A percentile compares a stretch with the other conserved stretches of the same genome.
Evolutionary conservation across 2,888 invertebrate species (phyloP).

Genomic region (Tuberolachnus salignus): DNA sequence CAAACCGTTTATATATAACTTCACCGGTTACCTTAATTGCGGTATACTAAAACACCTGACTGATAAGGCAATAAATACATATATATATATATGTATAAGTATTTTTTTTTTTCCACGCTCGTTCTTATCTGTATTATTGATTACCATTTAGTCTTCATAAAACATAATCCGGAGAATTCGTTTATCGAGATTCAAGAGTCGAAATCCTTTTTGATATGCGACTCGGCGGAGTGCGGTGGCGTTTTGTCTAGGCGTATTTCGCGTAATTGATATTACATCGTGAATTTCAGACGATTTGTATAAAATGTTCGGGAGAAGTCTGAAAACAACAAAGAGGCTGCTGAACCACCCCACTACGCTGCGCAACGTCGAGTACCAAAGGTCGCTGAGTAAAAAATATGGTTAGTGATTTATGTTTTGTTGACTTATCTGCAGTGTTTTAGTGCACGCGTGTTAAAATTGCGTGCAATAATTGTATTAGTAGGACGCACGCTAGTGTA

Average conservation of each 20-base stretch:
- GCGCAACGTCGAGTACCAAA: slow-evolving; percentile 37
- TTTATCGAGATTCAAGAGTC: background rate
- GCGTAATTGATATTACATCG: background rate
- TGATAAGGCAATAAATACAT: slow-evolving; percentile 14
- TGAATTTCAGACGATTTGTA: background rate
- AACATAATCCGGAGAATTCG: background rate
- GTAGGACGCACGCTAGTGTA: background rate
- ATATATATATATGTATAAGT: too few relatives aligned
- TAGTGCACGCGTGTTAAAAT: background rate
- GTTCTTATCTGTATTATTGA: slow-evolving; percentile 46
- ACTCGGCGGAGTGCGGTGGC: slow-evolving; percentile 28
- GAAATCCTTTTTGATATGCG: slow-evolving; percentile 6
- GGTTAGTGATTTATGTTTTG: slow-evolving; percentile 42
- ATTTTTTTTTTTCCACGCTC: background rate
- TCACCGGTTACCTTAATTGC: background rate
- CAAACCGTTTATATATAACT: background rate
- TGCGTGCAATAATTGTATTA: background rate
- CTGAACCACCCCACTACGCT: slow-evolving; percentile 38
- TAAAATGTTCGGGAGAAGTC: slow-evolving; percentile 38
- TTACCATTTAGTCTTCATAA: slow-evolving; percentile 9
- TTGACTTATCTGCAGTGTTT: slow-evolving; percentile 22
- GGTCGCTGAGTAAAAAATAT: slow-evolving; percentile 49
- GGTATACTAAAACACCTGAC: background rate
- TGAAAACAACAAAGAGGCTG: slow-evolving; percentile 44
- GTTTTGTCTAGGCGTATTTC: background rate